A percentile compares a stretch with the other conserved stretches of the same genome.
Evolutionary conservation across 1,140 invertebrate species (phyloP).

Genomic region (Diabrotica undecimpunctata): DNA sequence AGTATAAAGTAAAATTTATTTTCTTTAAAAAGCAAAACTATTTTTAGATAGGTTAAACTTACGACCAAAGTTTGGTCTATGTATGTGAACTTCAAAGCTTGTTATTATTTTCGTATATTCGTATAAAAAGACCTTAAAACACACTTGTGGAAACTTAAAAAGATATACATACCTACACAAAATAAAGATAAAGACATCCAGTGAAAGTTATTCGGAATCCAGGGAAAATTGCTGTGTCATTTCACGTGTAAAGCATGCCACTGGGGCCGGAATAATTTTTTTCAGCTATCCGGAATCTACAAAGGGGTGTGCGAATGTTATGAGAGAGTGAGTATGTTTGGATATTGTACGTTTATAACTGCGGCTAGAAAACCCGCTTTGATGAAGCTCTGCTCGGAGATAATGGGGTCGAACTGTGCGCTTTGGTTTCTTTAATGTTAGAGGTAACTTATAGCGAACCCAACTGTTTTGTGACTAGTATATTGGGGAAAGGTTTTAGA

Average conservation of each 20-base stretch:
- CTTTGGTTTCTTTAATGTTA: not conserved
- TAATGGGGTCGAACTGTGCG: not conserved
- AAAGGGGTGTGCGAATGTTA: not conserved
- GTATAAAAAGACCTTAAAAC: too few relatives aligned
- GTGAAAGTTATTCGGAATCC: not conserved
- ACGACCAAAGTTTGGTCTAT: too few relatives aligned
- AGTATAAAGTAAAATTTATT: too few relatives aligned
- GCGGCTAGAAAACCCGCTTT: not conserved
- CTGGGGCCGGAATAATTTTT: not conserved
- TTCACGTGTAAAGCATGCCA: constrained; percentile 1
- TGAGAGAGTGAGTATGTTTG: not conserved
- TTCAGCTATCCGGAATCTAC: not conserved
- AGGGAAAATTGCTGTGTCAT: not conserved
- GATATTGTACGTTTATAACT: not conserved
- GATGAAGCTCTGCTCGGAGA: not conserved
- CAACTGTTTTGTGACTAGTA: too few relatives aligned
- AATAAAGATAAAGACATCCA: not conserved
- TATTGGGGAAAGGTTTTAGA: too few relatives aligned
- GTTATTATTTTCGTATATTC: too few relatives aligned
- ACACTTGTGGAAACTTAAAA: too few relatives aligned
- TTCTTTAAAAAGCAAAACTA: too few relatives aligned
- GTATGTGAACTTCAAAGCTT: too few relatives aligned
- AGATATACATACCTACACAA: not conserved
- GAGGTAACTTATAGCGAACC: too few relatives aligned
- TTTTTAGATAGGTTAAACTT: too few relatives aligned